A percentile compares a stretch with the other conserved stretches of the same genome.
These are phyloP conservation scores for Drosophila birchii DNA, from an alignment of 2,888 invertebrate genomes.

Conservation along the genomic window DNA sequence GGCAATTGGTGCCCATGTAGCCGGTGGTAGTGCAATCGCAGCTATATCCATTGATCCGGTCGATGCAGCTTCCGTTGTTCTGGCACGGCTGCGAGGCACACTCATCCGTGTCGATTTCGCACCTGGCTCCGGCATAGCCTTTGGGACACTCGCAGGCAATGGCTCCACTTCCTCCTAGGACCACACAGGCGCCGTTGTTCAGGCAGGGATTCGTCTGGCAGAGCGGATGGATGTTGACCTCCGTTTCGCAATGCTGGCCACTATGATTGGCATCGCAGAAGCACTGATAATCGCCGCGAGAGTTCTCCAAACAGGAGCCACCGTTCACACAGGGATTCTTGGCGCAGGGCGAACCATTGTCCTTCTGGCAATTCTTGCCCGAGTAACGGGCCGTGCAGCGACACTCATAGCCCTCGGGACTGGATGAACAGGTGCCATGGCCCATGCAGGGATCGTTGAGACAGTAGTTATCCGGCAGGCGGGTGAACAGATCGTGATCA, in stretches of 20 bases:
- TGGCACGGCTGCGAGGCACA: slow-evolving; percentile 89
- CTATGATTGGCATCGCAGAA: slow-evolving; percentile 89
- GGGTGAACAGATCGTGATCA: slow-evolving; percentile 86
- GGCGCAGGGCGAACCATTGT: slow-evolving; percentile 90
- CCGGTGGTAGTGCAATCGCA: slow-evolving; percentile 92
- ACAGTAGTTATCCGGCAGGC: slow-evolving; percentile 89
- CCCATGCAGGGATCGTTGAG: slow-evolving; percentile 92
- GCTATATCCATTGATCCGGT: slow-evolving; percentile 90
- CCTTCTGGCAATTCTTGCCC: slow-evolving; percentile 94
- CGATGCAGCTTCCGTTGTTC: slow-evolving; percentile 90
- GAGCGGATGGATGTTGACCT: slow-evolving; percentile 88
- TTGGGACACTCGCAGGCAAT: slow-evolving; percentile 87
- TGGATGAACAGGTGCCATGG: slow-evolving; percentile 92
- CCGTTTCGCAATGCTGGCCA: slow-evolving; percentile 90
- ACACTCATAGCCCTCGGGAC: slow-evolving; percentile 91
- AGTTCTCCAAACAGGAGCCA: slow-evolving; percentile 89
- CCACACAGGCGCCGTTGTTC: slow-evolving; percentile 91
- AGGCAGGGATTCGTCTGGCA: slow-evolving; percentile 92
- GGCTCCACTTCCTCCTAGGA: slow-evolving; percentile 86
- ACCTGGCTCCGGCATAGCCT: slow-evolving; percentile 84
- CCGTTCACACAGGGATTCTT: slow-evolving; percentile 90
- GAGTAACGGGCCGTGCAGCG: slow-evolving; percentile 93
- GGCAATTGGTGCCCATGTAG: slow-evolving; percentile 90
- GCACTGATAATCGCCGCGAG: slow-evolving; percentile 90
- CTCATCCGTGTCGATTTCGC: slow-evolving; percentile 90